phyloP scores from a whole-genome alignment of 1,140 invertebrate species.

The Zeugodacus cucurbitae region DNA sequence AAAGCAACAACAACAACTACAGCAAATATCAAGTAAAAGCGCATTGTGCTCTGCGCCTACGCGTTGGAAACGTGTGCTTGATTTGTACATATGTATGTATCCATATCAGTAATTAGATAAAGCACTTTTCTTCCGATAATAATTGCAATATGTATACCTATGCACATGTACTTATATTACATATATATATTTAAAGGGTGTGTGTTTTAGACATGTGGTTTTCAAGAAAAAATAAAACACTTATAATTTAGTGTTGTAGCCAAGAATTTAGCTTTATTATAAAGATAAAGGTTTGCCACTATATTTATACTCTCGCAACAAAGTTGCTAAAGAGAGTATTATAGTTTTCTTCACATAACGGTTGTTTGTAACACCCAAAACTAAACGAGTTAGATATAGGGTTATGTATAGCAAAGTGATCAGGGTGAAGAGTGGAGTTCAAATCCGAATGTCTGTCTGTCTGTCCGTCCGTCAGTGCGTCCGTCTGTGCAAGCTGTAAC shows the following conservation, averaged over 20 bases:
- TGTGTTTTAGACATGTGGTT: neutral
- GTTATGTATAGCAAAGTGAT: too few species aligned
- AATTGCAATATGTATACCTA: neutral
- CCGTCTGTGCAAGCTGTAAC: too few species aligned
- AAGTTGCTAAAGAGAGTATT: too few species aligned
- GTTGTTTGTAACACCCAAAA: too few species aligned
- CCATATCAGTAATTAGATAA: slow-evolving; percentile 2
- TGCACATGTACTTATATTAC: neutral
- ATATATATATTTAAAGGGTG: neutral
- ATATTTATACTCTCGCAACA: too few species aligned
- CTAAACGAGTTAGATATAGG: too few species aligned
- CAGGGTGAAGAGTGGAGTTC: too few species aligned
- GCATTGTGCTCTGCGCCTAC: neutral
- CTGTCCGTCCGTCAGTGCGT: too few species aligned
- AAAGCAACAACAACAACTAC: neutral
- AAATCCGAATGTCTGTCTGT: too few species aligned
- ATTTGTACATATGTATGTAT: neutral
- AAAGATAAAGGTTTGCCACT: neutral
- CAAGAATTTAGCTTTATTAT: neutral
- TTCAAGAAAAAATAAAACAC: neutral
- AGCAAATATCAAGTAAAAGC: neutral
- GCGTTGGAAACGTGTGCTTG: neutral
- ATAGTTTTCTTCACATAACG: too few species aligned
- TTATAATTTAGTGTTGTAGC: neutral
- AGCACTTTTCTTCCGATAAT: neutral